Evolutionary conservation across 2,797 vertebrate species (phyloP).

Genomic region (Spondyliosoma cantharus): DNA sequence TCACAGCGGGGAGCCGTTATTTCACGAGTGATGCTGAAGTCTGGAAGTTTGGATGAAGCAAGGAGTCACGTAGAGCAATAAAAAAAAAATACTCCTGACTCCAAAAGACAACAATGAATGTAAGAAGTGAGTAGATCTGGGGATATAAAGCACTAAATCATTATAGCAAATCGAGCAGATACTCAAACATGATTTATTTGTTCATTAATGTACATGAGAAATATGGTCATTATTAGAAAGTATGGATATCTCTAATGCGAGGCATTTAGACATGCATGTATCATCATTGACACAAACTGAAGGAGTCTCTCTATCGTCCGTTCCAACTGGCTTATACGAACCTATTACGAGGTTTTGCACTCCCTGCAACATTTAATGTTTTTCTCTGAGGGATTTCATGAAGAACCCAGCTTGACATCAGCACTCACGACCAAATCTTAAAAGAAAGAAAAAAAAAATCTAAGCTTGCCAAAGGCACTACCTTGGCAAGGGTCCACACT

Average conservation of each 20-base stretch:
- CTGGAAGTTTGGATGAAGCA: constrained; percentile 11
- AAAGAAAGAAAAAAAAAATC: not conserved
- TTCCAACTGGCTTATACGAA: constrained; percentile 23
- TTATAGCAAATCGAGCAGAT: constrained; percentile 10
- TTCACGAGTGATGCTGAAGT: constrained; percentile 28
- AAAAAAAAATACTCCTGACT: constrained; percentile 4
- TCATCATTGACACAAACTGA: constrained; percentile 1
- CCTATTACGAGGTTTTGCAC: constrained; percentile 18
- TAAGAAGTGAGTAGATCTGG: not conserved
- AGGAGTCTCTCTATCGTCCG: constrained; percentile 2
- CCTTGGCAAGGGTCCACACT: constrained; percentile 13
- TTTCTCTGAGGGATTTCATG: constrained; percentile 36
- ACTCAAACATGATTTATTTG: constrained; percentile 1
- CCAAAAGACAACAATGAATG: constrained; percentile 10
- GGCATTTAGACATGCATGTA: not conserved
- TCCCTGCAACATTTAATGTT: constrained; percentile 13
- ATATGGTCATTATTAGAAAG: not conserved
- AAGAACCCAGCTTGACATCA: constrained; percentile 36
- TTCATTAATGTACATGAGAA: not conserved
- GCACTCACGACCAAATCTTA: constrained; percentile 28
- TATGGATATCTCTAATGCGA: not conserved
- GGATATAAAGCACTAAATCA: constrained; percentile 16
- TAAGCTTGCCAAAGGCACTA: constrained; percentile 22
- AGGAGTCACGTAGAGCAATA: constrained; percentile 15
- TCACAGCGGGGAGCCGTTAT: constrained; percentile 44